These are phyloP conservation scores for Urocynchramus pylzowi DNA, from an alignment of 2,113 vertebrate genomes.

Conservation along the genomic window DNA sequence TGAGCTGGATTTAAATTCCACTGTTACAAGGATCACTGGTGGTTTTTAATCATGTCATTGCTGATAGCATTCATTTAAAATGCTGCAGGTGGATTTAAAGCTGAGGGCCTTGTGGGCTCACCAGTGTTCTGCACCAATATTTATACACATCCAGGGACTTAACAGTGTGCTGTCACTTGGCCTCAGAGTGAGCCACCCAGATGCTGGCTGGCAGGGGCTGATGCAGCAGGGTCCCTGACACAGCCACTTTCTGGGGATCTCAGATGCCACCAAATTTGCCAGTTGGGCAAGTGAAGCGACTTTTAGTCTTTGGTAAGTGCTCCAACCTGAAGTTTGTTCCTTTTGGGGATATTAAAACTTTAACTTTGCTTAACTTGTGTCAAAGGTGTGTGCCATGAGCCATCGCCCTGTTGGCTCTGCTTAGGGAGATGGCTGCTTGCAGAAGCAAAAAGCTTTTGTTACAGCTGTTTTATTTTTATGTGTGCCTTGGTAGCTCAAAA, in stretches of 20 bases:
- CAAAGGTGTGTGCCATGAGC: background rate
- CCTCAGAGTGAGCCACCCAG: background rate
- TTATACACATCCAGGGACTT: background rate
- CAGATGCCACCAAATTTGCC: background rate
- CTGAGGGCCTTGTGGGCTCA: background rate
- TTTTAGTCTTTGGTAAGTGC: background rate
- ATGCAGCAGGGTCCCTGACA: background rate
- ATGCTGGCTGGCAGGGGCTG: background rate
- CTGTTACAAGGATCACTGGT: rapidly evolving
- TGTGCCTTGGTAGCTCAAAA: background rate
- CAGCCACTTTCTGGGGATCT: background rate
- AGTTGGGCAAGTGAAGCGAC: background rate
- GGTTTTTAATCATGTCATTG: rapidly evolving
- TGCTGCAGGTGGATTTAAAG: background rate
- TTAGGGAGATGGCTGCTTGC: background rate
- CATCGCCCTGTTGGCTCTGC: rapidly evolving
- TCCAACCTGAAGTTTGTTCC: background rate
- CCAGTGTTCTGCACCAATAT: background rate
- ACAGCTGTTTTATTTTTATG: background rate
- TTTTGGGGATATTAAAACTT: background rate
- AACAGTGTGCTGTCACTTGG: background rate
- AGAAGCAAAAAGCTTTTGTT: background rate
- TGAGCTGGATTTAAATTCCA: background rate
- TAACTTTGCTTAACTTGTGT: background rate
- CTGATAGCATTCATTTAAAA: rapidly evolving